Evolutionary conservation across 2,888 invertebrate genomes (phyloP), one percentile per base, ranked within the genome.

Genomic region (Pseudolycoriella hygida): DNA sequence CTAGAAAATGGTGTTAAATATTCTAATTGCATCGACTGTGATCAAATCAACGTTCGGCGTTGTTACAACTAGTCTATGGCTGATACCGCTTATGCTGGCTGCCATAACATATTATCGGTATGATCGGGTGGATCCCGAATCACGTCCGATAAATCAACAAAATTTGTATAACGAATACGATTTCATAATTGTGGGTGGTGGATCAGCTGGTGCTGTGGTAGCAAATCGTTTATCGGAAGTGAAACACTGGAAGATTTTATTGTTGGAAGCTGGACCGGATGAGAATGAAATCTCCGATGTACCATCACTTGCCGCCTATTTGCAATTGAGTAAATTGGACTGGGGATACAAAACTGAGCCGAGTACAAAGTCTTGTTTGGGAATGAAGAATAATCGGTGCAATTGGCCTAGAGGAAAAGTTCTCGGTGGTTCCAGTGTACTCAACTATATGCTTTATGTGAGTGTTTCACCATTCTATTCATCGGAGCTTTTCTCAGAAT

Each of bases 341-440:
- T 90, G 88, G 88, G 78, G 80, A 53, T 90, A 88, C 66, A 88
- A 87, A 67, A 87, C 85, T 0, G 85, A 88, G 57, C 82, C 87
- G 0, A 84, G 82, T 2, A 74, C 75, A 49, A 76, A 74, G 55
- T 83, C 87, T 1, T 88, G 88, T 53, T 65, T 87, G 49, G 87
- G 82, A 12, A 84, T 88, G 77, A 80, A 80, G 55, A 78, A 79
- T 49, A 79, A 77, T 42, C 72, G 80, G 46, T 88, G 88, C 64
- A 87, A 84, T 60, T 88, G 87, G 88, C 87, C 88, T 0, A 68
- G 93, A 42, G 87, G 87, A 17, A 88, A 87, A 62, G 86, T 90
- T 2, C 71, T 93, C 1, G 93, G 93, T 2, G 92, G 92, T 1
- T 83, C 83, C 1, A 83, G 84, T 52, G 82, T 43, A 2, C 18